phyloP scores from a whole-genome alignment of 2,888 invertebrate species.

The Thymelicus acteon region DNA sequence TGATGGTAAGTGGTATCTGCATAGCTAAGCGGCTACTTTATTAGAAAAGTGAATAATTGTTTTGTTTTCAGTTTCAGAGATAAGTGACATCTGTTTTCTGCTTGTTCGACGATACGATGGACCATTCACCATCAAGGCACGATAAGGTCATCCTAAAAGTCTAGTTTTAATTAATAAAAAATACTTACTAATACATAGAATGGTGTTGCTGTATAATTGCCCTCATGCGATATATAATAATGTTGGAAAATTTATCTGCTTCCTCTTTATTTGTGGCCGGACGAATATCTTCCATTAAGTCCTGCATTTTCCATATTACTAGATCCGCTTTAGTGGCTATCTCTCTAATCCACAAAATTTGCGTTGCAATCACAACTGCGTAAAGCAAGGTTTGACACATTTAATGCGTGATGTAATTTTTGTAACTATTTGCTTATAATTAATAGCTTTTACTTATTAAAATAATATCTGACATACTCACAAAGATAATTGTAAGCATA shows the following conservation, averaged over 20 bases:
- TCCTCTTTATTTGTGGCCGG: slow-evolving; percentile 50
- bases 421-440: no score
- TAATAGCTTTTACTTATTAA: no score
- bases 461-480: slow-evolving; percentile 50
- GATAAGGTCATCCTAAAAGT: background rate
- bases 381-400: background rate
- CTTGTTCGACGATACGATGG: no score
- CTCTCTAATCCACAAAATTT: slow-evolving; percentile 67
- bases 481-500: slow-evolving; percentile 58
- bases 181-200: slow-evolving; percentile 59
- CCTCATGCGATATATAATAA: slow-evolving; percentile 57
- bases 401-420: background rate
- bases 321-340: slow-evolving; percentile 65
- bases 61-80: no score
- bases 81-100: no score
- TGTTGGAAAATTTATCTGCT: slow-evolving; percentile 44
- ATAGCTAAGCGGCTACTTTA: no score
- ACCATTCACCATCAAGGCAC: no score
- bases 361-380: slow-evolving; percentile 64
- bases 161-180: background rate
- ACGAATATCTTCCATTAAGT: slow-evolving; percentile 57
- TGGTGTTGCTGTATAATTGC: slow-evolving; percentile 59
- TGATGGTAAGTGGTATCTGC: no score
- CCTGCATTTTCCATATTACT: slow-evolving; percentile 62
- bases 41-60: no score